Evolutionary conservation across 2,797 vertebrate species (phyloP), one percentile per base, ranked within the genome.

Genomic region (Syndactyla subalaris): DNA sequence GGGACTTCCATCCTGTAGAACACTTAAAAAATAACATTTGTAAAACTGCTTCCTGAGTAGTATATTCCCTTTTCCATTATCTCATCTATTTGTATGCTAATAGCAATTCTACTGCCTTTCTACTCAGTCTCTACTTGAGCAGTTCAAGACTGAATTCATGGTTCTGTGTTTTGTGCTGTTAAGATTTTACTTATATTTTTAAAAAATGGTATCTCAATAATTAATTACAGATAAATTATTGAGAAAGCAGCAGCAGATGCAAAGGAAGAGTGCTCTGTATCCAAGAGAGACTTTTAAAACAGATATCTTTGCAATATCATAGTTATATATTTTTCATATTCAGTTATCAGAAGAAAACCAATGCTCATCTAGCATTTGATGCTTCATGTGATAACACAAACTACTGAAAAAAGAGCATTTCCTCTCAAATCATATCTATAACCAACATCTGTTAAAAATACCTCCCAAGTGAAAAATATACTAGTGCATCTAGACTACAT

Each of bases 201-300:
- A 29, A 22, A 79, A 88, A 87, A 95, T 51, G 29, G 7, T 81
- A 52, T 75, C 73, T 96, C 54, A 84, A 95, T 96, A 96, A 91
- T 96, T 95, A 86, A 95, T 94, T 92, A 59, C 23, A 88, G 55
- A 91, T 96, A 86, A 95, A 96, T 96, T 95, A 94, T 95, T 96
- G 89, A 95, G 54, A 89, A 85, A 88, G 66, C 32, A 88, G 57
- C 57, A 85, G 54, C 54, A 91, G 58, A 77, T 83, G 81, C 78
- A 81, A 94, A 93, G n/a, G 20, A 87, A 77, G 46, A 92, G 46
- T 88, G 10, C 13, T 88, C 75, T 62, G 9, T 57, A 68, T 85
- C 39, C 55, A 43, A 62, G 46, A 93, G 26, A 91, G 72, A 41
- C 5, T 92, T 89, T 85, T 70, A 70, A 81, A 89, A 27, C 32